phyloP scores from a whole-genome alignment of 2,797 vertebrate genomes.

The Emys orbicularis region DNA sequence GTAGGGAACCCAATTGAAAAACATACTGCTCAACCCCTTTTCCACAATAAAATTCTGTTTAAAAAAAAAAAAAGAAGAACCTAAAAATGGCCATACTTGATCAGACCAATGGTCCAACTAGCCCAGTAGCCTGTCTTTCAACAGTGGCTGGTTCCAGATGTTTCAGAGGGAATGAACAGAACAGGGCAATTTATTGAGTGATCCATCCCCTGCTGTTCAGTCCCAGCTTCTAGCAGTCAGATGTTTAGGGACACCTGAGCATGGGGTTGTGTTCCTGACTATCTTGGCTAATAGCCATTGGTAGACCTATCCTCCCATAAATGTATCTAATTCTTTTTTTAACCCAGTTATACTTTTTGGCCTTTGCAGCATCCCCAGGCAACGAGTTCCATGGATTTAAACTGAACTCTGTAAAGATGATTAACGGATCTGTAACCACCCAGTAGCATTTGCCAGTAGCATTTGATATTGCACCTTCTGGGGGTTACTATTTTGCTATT shows the following conservation, averaged over 20 bases:
- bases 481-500: slow-evolving; percentile 47
- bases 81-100: not conserved
- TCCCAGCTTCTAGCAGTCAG: not conserved
- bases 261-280: not conserved
- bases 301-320: not conserved
- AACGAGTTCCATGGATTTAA: not conserved
- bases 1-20: not conserved
- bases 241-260: not conserved
- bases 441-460: slow-evolving; percentile 25
- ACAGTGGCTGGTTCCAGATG: not conserved
- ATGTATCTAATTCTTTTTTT: not conserved
- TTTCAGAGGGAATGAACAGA: not conserved
- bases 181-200: not conserved
- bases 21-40: not conserved
- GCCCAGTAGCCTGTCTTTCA: not conserved
- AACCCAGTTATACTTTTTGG: not conserved
- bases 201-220: not conserved
- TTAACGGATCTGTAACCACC: slow-evolving; percentile 29
- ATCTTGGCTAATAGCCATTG: not conserved
- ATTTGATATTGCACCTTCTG: slow-evolving; percentile 52
- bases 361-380: not conserved
- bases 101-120: not conserved
- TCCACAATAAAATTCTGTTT: not conserved
- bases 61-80: not conserved
- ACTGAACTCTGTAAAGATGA: slow-evolving; percentile 17